phyloP scores from a whole-genome alignment of 2,113 vertebrate species.

The Gnathonemus echidnorhynchus region DNA sequence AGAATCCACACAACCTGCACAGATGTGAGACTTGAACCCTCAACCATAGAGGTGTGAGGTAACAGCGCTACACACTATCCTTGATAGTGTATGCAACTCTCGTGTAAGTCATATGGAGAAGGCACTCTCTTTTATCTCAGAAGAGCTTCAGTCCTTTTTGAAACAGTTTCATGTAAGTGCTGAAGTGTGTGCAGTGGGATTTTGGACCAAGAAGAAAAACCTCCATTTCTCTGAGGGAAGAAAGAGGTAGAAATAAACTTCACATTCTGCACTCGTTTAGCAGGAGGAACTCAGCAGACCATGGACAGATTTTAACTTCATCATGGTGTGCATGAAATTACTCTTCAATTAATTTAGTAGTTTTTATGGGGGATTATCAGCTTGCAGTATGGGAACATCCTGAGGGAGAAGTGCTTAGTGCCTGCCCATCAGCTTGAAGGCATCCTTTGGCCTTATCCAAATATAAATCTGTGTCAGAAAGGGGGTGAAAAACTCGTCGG shows the following conservation, averaged over 20 bases:
- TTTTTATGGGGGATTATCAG: not conserved
- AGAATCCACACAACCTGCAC: not conserved
- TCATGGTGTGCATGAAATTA: not conserved
- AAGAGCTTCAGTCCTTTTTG: not conserved
- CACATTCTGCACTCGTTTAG: not conserved
- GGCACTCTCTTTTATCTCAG: not conserved
- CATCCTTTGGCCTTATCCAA: not conserved
- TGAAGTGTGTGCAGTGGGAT: not conserved
- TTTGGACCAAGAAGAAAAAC: not conserved
- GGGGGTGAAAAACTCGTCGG: not conserved
- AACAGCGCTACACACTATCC: not conserved
- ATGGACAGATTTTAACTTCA: not conserved
- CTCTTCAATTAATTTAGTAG: not conserved
- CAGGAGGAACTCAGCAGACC: not conserved
- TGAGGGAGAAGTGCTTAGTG: not conserved
- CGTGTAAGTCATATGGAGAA: not conserved
- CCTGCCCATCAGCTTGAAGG: not conserved
- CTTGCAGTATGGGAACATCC: not conserved
- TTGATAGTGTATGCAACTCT: not conserved
- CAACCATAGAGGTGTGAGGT: not conserved
- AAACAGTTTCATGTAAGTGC: not conserved
- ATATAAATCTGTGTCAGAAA: not conserved
- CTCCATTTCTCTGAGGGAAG: not conserved
- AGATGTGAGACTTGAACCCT: not conserved
- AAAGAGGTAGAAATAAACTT: not conserved